A percentile compares a stretch with the other conserved stretches of the same genome.
Evolutionary conservation across 1,140 invertebrate genomes (phyloP).

Genomic region (Helicoverpa armigera): DNA sequence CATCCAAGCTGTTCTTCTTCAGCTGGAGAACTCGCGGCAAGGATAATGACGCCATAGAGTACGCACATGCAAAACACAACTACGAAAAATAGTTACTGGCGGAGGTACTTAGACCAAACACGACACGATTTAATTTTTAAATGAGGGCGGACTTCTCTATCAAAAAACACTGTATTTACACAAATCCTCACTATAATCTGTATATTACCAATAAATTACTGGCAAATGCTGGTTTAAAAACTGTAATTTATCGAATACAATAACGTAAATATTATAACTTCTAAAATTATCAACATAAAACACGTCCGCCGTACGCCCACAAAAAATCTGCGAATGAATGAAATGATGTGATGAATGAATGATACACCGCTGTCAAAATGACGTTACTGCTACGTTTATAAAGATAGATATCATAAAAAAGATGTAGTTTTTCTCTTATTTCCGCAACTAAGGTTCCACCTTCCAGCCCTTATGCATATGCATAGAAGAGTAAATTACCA

Average conservation of each 20-base stretch:
- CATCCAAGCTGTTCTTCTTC: slow-evolving; percentile 91
- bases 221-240: neutral
- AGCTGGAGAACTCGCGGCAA: slow-evolving; percentile 91
- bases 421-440: neutral
- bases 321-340: slow-evolving; percentile 40
- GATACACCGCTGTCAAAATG: neutral
- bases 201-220: neutral
- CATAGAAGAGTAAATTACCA: too few relatives aligned
- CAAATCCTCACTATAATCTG: neutral
- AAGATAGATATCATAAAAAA: neutral
- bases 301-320: slow-evolving; percentile 25
- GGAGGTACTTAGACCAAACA: slow-evolving; percentile 42
- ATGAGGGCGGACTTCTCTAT: slow-evolving; percentile 31
- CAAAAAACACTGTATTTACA: neutral
- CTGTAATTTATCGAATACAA: slow-evolving; percentile 9
- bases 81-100: slow-evolving; percentile 60
- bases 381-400: slow-evolving; percentile 5
- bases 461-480: too few relatives aligned
- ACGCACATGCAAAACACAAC: slow-evolving; percentile 72
- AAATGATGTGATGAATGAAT: neutral
- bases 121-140: slow-evolving; percentile 53
- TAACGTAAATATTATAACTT: slow-evolving; percentile 38
- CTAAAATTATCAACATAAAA: slow-evolving; percentile 24
- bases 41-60: slow-evolving; percentile 90
- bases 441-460: too few relatives aligned